These are phyloP conservation scores for Drosophila erecta DNA, from an alignment of 1,140 invertebrate species.

Conservation along the genomic window DNA sequence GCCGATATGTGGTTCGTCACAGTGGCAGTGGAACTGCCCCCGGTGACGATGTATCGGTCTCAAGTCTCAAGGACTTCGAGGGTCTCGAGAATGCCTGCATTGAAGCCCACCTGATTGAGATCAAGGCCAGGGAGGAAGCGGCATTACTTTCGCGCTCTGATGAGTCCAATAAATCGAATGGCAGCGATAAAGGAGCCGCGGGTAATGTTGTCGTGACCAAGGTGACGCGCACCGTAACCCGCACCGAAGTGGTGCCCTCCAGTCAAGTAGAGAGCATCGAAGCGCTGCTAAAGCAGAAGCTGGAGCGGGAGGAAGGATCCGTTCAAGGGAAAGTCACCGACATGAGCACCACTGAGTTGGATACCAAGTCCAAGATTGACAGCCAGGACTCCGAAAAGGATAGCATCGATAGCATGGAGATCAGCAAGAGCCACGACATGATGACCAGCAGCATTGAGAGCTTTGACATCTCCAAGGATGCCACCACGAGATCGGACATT, in stretches of 20 bases:
- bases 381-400: conserved; percentile 83
- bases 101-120: conserved; percentile 92
- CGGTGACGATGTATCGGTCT: conserved; percentile 95
- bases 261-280: conserved; percentile 84
- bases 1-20: conserved; percentile 88
- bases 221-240: conserved; percentile 82
- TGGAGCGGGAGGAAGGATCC: conserved; percentile 81
- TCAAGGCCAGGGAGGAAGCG: conserved; percentile 94
- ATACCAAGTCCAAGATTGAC: conserved; percentile 79
- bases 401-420: conserved; percentile 87
- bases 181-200: conserved; percentile 84
- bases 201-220: conserved; percentile 64
- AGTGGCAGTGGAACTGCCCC: conserved; percentile 86
- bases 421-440: conserved; percentile 85
- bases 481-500: conserved; percentile 73
- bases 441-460: conserved; percentile 88
- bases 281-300: conserved; percentile 73
- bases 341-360: conserved; percentile 84
- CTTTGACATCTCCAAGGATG: conserved; percentile 86
- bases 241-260: conserved; percentile 85
- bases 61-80: conserved; percentile 97
- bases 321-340: conserved; percentile 84
- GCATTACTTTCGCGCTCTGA: conserved; percentile 89
- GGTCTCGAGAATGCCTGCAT: conserved; percentile 94
- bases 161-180: conserved; percentile 86